Percentiles rank a stretch among this genome's conserved stretches.
phyloP scores from a whole-genome alignment of 2,113 vertebrate genomes.

The Nannobrachium achirus region DNA sequence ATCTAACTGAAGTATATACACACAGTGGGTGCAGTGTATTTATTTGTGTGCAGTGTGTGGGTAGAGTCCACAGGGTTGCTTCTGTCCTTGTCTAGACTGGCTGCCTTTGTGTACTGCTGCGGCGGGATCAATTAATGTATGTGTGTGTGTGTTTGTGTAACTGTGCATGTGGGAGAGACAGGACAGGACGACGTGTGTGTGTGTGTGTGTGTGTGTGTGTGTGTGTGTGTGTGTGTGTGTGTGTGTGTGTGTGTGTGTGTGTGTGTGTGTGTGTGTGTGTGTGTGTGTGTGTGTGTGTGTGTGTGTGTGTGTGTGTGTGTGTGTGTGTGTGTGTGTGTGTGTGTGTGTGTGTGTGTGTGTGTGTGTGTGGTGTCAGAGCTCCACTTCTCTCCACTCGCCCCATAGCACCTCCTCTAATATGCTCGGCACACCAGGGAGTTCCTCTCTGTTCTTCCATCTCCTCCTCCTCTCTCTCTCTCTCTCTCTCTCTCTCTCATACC shows the following conservation, averaged over 20 bases:
- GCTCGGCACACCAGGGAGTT: slow-evolving; percentile 55
- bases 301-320: background rate
- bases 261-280: slow-evolving; percentile 39
- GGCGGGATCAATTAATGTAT: slow-evolving; percentile 68
- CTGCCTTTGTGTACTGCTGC: slow-evolving; percentile 59
- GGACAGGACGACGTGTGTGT: slow-evolving; percentile 1
- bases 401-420: slow-evolving; percentile 54
- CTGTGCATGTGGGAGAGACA: background rate
- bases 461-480: background rate
- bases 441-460: background rate
- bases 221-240: background rate
- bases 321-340: slow-evolving; percentile 11
- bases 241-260: slow-evolving; percentile 20
- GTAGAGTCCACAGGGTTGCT: slow-evolving; percentile 56
- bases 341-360: background rate
- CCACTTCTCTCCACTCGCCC: slow-evolving; percentile 26
- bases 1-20: slow-evolving; percentile 53
- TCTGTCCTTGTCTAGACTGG: slow-evolving; percentile 43
- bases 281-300: slow-evolving; percentile 20
- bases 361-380: slow-evolving; percentile 27
- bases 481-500: background rate
- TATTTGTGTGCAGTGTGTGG: slow-evolving; percentile 58
- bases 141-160: slow-evolving; percentile 35
- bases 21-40: slow-evolving; percentile 48
- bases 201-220: slow-evolving; percentile 35